Evolutionary conservation across 2,113 vertebrate genomes (phyloP).

Genomic region (Columba janthina): DNA sequence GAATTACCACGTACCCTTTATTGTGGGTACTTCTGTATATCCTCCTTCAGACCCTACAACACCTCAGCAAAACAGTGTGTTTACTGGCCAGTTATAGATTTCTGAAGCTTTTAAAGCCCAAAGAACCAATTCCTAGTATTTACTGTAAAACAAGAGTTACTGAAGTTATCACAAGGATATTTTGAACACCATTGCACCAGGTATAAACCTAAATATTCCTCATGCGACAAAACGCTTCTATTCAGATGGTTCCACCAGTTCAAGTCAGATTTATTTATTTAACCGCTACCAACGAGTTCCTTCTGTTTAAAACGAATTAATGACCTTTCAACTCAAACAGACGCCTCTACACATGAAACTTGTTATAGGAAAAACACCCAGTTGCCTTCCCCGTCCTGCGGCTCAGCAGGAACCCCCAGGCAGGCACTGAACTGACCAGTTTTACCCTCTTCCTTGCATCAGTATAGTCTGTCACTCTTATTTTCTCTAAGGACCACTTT

Average conservation of each 20-base stretch:
- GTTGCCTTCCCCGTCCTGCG: neutral
- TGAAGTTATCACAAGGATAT: neutral
- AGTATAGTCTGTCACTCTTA: neutral
- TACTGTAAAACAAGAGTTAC: neutral
- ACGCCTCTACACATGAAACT: rapidly evolving
- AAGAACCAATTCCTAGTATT: neutral
- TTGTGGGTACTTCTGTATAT: rapidly evolving
- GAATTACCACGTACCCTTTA: neutral
- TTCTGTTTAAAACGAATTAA: neutral
- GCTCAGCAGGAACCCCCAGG: neutral
- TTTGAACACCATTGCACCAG: neutral
- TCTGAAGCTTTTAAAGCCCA: neutral
- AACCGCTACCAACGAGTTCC: neutral
- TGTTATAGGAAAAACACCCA: neutral
- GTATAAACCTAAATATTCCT: neutral
- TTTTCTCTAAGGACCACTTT: neutral
- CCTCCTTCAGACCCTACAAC: neutral
- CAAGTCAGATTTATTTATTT: neutral
- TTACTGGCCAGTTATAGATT: neutral
- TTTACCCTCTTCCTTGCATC: neutral
- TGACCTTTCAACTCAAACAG: neutral
- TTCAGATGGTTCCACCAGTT: rapidly evolving
- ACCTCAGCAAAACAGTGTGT: neutral
- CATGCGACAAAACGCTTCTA: neutral
- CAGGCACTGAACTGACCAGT: rapidly evolving